A percentile compares a stretch with the other conserved stretches of the same genome.
phyloP scores from a whole-genome alignment of 1,140 invertebrate species.

The Drosophila repleta region DNA sequence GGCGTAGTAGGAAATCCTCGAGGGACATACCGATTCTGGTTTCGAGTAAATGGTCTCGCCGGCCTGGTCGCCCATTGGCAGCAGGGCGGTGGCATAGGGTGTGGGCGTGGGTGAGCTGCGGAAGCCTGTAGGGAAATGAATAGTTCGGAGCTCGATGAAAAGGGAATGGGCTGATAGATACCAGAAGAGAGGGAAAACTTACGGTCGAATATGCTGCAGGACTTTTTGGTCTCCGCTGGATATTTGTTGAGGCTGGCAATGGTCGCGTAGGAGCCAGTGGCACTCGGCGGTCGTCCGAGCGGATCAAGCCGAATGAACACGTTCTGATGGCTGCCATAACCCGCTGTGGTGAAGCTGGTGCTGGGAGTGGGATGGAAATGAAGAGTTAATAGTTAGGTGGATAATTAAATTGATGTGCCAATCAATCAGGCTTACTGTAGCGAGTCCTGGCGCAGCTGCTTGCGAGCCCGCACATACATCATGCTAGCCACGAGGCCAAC shows the following conservation, averaged over 20 bases:
- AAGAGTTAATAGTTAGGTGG: neutral
- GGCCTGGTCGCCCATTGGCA: slow-evolving; percentile 76
- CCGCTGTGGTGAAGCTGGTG: slow-evolving; percentile 88
- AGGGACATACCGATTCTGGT: slow-evolving; percentile 79
- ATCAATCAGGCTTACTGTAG: slow-evolving; percentile 87
- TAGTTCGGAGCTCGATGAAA: slow-evolving; percentile 25
- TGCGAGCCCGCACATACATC: slow-evolving; percentile 91
- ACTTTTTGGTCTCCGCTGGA: slow-evolving; percentile 84
- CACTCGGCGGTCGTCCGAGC: slow-evolving; percentile 88
- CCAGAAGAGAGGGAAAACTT: slow-evolving; percentile 59
- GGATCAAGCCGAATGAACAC: slow-evolving; percentile 89
- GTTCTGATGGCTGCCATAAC: slow-evolving; percentile 89
- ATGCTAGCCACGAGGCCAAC: slow-evolving; percentile 89
- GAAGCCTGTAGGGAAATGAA: slow-evolving; percentile 62
- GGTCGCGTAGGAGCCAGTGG: slow-evolving; percentile 91
- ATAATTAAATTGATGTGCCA: slow-evolving; percentile 31
- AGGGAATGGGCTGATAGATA: neutral
- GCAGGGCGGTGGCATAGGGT: slow-evolving; percentile 85
- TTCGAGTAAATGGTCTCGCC: slow-evolving; percentile 84
- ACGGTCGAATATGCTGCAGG: slow-evolving; percentile 83
- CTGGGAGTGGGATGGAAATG: slow-evolving; percentile 62
- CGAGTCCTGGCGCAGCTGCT: slow-evolving; percentile 89
- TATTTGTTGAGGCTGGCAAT: slow-evolving; percentile 91
- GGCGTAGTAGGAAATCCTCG: slow-evolving; percentile 78
- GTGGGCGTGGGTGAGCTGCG: slow-evolving; percentile 86